Conservation (phyloP, 2,888 invertebrate genomes). For the Trichacis sp. region DNA sequence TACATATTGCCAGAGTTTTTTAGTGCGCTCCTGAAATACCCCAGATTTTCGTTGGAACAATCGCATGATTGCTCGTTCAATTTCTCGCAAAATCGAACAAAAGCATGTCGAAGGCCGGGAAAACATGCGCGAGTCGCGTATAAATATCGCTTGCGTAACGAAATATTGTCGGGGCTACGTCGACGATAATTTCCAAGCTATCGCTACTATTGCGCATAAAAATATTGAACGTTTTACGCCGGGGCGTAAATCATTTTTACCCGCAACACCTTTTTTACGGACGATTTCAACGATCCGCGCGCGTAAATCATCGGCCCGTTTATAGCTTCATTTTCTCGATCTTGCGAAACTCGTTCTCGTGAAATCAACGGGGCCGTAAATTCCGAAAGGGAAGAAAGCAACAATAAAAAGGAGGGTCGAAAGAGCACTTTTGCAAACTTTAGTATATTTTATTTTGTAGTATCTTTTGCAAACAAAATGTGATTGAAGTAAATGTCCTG, state of each 20-base stretch:
- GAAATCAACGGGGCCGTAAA: constrained; percentile 1
- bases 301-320: neutral
- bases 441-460: no score
- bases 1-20: no score
- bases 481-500: no score
- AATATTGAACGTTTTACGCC: neutral
- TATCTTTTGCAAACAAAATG: no score
- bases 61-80: no score
- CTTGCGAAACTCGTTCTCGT: neutral
- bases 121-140: neutral
- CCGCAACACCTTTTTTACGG: constrained; percentile 3
- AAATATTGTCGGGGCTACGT: neutral
- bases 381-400: neutral
- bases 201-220: constrained; percentile 4
- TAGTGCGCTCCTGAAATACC: no score
- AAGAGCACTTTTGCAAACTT: constrained; percentile 1
- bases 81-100: no score
- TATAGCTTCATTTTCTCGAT: constrained; percentile 5
- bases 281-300: constrained; percentile 1
- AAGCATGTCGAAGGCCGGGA: no score
- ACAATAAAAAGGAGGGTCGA: neutral
- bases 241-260: constrained; percentile 3
- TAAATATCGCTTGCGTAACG: constrained; percentile 1
- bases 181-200: neutral
- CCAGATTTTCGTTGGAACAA: no score